Conservation (phyloP, 1,140 invertebrate species). For the Papilio polyxenes region DNA sequence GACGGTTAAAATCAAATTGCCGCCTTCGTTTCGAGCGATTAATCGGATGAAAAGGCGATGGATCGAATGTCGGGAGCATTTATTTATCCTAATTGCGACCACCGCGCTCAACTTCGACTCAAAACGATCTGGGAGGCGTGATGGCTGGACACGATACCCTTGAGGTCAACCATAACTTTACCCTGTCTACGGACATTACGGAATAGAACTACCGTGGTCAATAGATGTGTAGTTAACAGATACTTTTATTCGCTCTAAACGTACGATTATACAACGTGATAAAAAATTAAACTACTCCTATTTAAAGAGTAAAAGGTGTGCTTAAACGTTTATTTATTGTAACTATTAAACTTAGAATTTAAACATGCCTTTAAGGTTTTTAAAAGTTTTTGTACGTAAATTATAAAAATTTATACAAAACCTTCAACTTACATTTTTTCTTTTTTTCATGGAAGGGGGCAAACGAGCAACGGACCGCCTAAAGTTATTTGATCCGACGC, state of each 20-base stretch:
- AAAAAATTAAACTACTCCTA: neutral
- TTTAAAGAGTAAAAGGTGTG: neutral
- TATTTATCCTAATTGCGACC: constrained; percentile 77
- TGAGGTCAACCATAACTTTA: constrained; percentile 38
- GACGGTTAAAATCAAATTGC: constrained; percentile 71
- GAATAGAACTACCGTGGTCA: constrained; percentile 11
- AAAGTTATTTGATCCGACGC: no score
- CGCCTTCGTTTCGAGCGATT: constrained; percentile 70
- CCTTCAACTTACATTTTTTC: neutral
- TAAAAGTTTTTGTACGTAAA: neutral
- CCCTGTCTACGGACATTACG: constrained; percentile 2
- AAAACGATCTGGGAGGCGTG: constrained; percentile 67
- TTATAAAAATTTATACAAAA: neutral
- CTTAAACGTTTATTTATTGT: no score
- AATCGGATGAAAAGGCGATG: constrained; percentile 69
- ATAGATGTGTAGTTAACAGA: neutral
- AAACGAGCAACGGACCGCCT: no score
- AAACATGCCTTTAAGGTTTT: neutral
- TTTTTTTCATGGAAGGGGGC: no score
- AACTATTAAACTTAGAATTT: neutral
- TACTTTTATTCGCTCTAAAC: constrained; percentile 5
- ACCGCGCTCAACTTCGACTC: constrained; percentile 66
- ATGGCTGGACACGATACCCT: constrained; percentile 56
- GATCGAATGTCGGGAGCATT: constrained; percentile 73
- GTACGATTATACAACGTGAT: neutral